Evolutionary conservation across 1,140 invertebrate genomes (phyloP).

Genomic region (Phthorimaea operculella): DNA sequence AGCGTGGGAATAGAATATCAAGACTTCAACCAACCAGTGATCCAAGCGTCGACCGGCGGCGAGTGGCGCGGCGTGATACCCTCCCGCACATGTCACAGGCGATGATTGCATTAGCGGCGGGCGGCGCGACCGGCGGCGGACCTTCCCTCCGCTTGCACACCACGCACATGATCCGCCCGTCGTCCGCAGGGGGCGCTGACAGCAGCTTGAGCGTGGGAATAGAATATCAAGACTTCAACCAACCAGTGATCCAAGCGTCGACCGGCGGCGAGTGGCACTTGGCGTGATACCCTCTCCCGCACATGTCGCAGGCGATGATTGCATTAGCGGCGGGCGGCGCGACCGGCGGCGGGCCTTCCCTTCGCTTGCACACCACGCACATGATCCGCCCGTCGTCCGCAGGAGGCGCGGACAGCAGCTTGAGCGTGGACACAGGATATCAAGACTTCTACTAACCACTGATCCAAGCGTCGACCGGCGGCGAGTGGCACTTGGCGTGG

Average conservation of each 20-base stretch:
- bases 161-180: conserved; percentile 79
- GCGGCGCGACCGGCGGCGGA: conserved; percentile 40
- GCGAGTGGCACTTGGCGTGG: conserved; percentile 77
- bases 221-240: too few relatives aligned
- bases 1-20: conserved; percentile 69
- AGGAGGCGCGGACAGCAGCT: conserved; percentile 73
- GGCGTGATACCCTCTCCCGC: conserved; percentile 86
- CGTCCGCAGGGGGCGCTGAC: conserved; percentile 68
- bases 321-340: conserved; percentile 40
- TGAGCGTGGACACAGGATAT: conserved; percentile 71
- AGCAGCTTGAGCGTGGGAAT: conserved; percentile 82
- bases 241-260: conserved; percentile 67
- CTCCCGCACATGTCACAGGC: conserved; percentile 89
- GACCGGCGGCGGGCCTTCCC: conserved; percentile 68
- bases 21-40: conserved; percentile 57
- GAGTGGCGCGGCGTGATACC: conserved; percentile 81
- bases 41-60: conserved; percentile 60
- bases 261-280: conserved; percentile 69
- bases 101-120: conserved; percentile 70
- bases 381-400: conserved; percentile 71
- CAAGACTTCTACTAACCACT: conserved; percentile 51
- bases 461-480: conserved; percentile 61
- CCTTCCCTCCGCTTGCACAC: conserved; percentile 84
- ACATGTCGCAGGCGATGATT: conserved; percentile 88
- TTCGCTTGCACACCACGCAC: conserved; percentile 89